These are phyloP conservation scores for Drosophila mercatorum DNA, from an alignment of 2,888 invertebrate species.

Conservation along the genomic window DNA sequence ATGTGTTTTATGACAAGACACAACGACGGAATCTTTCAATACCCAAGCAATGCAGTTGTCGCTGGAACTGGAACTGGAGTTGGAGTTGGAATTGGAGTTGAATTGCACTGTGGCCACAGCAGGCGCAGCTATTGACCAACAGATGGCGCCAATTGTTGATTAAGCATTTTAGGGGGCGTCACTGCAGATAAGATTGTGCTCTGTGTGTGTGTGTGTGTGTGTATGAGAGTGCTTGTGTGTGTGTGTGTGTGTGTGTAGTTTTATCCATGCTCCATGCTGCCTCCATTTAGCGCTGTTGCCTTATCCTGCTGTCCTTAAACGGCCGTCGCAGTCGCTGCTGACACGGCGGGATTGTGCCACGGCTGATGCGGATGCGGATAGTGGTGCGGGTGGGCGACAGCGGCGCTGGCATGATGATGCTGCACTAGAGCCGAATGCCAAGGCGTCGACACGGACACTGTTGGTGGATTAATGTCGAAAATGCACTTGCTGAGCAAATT, in stretches of 20 bases:
- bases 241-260: slow-evolving; percentile 14
- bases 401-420: slow-evolving; percentile 76
- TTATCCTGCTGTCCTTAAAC: slow-evolving; percentile 71
- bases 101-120: slow-evolving; percentile 20
- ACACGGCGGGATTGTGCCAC: slow-evolving; percentile 84
- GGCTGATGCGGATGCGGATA: slow-evolving; percentile 84
- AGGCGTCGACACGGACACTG: slow-evolving; percentile 84
- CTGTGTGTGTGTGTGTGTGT: slow-evolving; percentile 8
- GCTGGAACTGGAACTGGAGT: slow-evolving; percentile 20
- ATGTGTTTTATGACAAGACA: slow-evolving; percentile 57
- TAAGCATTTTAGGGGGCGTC: slow-evolving; percentile 46
- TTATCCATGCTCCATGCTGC: slow-evolving; percentile 12
- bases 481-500: slow-evolving; percentile 84
- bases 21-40: slow-evolving; percentile 21
- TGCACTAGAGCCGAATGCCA: slow-evolving; percentile 85
- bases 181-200: slow-evolving; percentile 23
- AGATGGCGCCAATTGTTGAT: slow-evolving; percentile 17
- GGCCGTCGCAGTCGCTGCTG: slow-evolving; percentile 82
- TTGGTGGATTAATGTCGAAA: slow-evolving; percentile 84
- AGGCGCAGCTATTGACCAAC: neutral
- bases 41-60: slow-evolving; percentile 27
- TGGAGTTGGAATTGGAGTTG: slow-evolving; percentile 11
- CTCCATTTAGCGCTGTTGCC: slow-evolving; percentile 10
- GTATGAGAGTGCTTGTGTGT: neutral
- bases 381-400: slow-evolving; percentile 80